Conservation (phyloP, 2,888 invertebrate genomes). For the Criorhina ranunculi region DNA sequence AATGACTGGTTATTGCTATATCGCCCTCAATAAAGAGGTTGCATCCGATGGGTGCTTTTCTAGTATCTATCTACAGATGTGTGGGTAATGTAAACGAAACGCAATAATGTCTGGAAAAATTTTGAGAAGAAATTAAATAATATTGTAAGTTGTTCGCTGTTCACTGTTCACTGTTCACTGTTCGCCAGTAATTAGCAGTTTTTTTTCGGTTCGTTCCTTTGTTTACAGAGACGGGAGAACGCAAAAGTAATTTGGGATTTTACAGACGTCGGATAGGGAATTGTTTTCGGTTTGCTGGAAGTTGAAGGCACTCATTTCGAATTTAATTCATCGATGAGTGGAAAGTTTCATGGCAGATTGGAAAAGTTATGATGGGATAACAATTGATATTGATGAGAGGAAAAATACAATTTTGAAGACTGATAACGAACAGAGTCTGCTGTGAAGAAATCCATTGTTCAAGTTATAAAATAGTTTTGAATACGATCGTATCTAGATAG, state of each 20-base stretch:
- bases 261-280: conserved; percentile 5
- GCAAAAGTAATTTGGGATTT: conserved; percentile 49
- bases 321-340: conserved; percentile 22
- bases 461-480: conserved; percentile 22
- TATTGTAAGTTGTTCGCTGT: no score
- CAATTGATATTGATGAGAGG: conserved; percentile 70
- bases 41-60: background rate
- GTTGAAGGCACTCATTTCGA: conserved; percentile 7
- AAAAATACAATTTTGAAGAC: background rate
- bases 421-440: background rate
- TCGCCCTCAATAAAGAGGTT: conserved; percentile 19
- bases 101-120: conserved; percentile 7
- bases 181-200: conserved; percentile 43
- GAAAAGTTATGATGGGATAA: conserved; percentile 62
- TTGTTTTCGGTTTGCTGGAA: conserved; percentile 18
- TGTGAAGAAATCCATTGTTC: background rate
- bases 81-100: background rate
- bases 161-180: background rate
- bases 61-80: background rate
- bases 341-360: conserved; percentile 64
- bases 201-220: conserved; percentile 14
- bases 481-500: no score
- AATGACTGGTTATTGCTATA: conserved; percentile 50
- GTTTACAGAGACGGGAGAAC: conserved; percentile 9
- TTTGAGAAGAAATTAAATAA: conserved; percentile 4